Conservation (phyloP, 2,888 invertebrate genomes). For the Camponotus fellah region DNA sequence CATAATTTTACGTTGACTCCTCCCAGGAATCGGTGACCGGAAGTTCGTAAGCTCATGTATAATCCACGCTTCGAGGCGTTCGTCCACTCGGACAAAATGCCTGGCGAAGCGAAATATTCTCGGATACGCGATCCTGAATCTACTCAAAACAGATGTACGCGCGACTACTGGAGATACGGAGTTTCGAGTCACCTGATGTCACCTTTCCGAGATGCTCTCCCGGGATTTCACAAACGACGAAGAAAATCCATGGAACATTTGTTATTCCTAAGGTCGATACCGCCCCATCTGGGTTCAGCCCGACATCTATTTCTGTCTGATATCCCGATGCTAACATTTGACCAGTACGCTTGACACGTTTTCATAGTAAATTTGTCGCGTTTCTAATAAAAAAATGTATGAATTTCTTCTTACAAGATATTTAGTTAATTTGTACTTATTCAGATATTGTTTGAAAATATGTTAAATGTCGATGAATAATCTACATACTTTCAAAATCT, state of each 20-base stretch:
- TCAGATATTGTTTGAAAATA: neutral
- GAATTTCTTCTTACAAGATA: neutral
- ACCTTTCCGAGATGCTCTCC: slow-evolving; percentile 26
- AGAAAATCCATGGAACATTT: slow-evolving; percentile 25
- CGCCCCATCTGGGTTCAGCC: neutral
- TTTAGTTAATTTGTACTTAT: neutral
- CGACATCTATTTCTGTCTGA: slow-evolving; percentile 2
- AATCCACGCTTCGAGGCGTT: neutral
- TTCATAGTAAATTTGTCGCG: slow-evolving; percentile 2
- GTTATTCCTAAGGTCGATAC: slow-evolving; percentile 21
- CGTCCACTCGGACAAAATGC: neutral
- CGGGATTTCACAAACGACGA: neutral
- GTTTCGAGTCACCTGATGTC: slow-evolving; percentile 25
- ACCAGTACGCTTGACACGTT: neutral
- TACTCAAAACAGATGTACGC: neutral
- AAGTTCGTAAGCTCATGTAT: neutral
- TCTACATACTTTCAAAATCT: neutral
- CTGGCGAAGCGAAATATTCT: neutral
- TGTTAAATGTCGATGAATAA: neutral
- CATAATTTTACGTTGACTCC: neutral
- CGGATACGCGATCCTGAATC: neutral
- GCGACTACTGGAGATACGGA: slow-evolving; percentile 1
- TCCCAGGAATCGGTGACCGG: neutral
- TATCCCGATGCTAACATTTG: neutral
- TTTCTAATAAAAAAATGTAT: slow-evolving; percentile 11